These are phyloP conservation scores for Verasper variegatus DNA, from an alignment of 2,113 vertebrate species.

Conservation along the genomic window DNA sequence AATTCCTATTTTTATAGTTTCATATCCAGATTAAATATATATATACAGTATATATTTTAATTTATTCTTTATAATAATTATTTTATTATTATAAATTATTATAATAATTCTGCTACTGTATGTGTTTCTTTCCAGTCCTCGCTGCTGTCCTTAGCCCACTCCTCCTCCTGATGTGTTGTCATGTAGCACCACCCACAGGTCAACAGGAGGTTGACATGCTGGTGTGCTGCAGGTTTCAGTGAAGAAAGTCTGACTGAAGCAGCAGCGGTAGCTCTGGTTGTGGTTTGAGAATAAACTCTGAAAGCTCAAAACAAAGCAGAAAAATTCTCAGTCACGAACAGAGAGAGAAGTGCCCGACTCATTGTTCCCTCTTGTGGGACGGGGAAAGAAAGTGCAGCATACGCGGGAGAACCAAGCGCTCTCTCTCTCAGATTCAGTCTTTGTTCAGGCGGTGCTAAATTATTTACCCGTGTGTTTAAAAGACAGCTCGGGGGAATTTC, in stretches of 20 bases:
- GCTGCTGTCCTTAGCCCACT: background rate
- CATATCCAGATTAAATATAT: background rate
- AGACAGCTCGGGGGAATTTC: constrained; percentile 60
- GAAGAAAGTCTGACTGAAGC: constrained; percentile 15
- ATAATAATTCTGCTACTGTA: background rate
- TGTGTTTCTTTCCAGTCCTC: background rate
- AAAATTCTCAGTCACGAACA: constrained; percentile 28
- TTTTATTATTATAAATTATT: background rate
- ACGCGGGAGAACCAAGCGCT: constrained; percentile 43
- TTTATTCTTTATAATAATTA: background rate
- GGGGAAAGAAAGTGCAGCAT: constrained; percentile 46
- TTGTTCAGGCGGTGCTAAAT: constrained; percentile 74
- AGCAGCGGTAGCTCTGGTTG: constrained; percentile 8
- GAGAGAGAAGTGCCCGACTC: constrained; percentile 44
- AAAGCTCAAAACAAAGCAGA: constrained; percentile 42
- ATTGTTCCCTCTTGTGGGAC: constrained; percentile 66
- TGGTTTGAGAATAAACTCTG: constrained; percentile 23
- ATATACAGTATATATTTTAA: background rate
- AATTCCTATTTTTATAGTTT: background rate
- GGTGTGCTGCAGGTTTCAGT: constrained; percentile 7
- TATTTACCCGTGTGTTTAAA: constrained; percentile 77
- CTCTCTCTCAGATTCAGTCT: constrained; percentile 61
- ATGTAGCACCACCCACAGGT: constrained; percentile 97
- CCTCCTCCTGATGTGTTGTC: constrained; percentile 79
- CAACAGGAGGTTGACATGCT: constrained; percentile 70